phyloP scores from a whole-genome alignment of 2,113 vertebrate species.

The Corydoras sp. region DNA sequence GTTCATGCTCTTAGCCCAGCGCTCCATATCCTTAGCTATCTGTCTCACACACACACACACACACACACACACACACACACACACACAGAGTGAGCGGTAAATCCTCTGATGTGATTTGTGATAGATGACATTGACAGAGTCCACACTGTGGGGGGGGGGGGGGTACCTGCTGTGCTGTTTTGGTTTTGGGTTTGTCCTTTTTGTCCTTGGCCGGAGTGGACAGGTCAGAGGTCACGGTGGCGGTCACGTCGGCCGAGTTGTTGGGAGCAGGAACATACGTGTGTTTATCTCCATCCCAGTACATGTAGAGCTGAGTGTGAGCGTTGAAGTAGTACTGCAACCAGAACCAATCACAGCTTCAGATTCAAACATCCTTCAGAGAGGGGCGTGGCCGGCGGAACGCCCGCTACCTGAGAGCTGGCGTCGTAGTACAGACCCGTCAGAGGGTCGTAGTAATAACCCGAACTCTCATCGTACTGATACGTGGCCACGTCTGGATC shows the following conservation, averaged over 20 bases:
- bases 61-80: neutral
- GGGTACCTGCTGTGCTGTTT: constrained; percentile 83
- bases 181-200: constrained; percentile 84
- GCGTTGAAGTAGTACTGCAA: constrained; percentile 83
- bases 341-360: no score
- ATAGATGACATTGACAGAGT: neutral
- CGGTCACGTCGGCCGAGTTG: constrained; percentile 21
- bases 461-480: constrained; percentile 82
- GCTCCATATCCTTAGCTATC: constrained; percentile 92
- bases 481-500: constrained; percentile 85
- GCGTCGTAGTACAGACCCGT: constrained; percentile 87
- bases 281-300: constrained; percentile 82
- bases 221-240: constrained; percentile 55
- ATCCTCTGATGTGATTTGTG: no score
- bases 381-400: no score
- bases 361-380: no score
- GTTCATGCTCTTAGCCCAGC: constrained; percentile 86
- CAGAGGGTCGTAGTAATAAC: constrained; percentile 82
- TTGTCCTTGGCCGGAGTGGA: constrained; percentile 65
- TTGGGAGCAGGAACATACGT: constrained; percentile 73
- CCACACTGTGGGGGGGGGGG: constrained; percentile 36
- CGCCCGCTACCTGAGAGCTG: constrained; percentile 74
- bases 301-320: constrained; percentile 82
- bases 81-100: no score
- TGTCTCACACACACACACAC: constrained; percentile 34